Evolutionary conservation across 2,797 vertebrate genomes (phyloP).

Genomic region (Acanthurus tractus): DNA sequence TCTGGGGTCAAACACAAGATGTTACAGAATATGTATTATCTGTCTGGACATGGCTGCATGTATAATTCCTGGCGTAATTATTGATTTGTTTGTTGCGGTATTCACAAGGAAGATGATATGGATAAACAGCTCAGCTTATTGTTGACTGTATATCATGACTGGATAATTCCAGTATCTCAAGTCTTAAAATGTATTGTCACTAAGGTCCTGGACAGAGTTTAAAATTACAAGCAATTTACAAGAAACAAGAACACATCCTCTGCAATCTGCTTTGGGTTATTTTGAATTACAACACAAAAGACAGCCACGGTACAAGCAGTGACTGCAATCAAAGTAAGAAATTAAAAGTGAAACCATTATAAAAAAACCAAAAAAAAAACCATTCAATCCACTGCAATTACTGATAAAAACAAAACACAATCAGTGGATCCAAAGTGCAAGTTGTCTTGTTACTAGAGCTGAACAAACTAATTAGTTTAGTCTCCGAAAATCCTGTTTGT

Average conservation of each 20-base stretch:
- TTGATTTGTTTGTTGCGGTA: not conserved
- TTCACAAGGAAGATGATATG: not conserved
- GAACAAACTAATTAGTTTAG: slow-evolving; percentile 40
- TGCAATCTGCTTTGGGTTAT: slow-evolving; percentile 9
- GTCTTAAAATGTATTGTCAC: not conserved
- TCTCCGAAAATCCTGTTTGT: slow-evolving; percentile 31
- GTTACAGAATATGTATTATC: slow-evolving; percentile 5
- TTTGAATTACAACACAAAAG: slow-evolving; percentile 10
- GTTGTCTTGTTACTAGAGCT: slow-evolving; percentile 19
- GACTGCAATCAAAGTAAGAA: slow-evolving; percentile 10
- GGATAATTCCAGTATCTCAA: not conserved
- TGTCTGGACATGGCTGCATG: slow-evolving; percentile 7
- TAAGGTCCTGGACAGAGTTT: not conserved
- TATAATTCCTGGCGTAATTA: not conserved
- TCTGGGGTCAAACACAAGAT: slow-evolving; percentile 81
- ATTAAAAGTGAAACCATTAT: slow-evolving; percentile 22
- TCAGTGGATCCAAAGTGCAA: slow-evolving; percentile 16
- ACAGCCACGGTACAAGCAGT: not conserved
- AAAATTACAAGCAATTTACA: not conserved
- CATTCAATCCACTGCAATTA: slow-evolving; percentile 27
- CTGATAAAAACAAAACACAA: slow-evolving; percentile 27
- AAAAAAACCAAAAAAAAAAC: slow-evolving; percentile 29
- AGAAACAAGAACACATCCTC: slow-evolving; percentile 13
- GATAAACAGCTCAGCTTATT: slow-evolving; percentile 18
- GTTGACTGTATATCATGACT: not conserved